Evolutionary conservation across 1,140 invertebrate species (phyloP), one percentile per base, ranked within the genome.

Genomic region (Drosophila azteca): DNA sequence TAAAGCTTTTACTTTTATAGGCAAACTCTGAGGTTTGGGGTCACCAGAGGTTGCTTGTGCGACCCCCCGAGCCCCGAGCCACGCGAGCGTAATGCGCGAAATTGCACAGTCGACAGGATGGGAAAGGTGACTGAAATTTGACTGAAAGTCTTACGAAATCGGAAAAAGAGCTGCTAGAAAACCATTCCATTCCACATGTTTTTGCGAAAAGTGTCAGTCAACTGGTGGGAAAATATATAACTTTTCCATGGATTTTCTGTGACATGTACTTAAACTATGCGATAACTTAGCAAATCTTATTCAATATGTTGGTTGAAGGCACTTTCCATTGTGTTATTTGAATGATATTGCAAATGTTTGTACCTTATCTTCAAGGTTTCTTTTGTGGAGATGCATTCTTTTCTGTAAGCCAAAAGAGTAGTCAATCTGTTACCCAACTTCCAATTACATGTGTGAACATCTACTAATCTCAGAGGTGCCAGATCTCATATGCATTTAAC

Each of bases 1-100:
- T 13, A 35, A 72, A 79, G 73, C 62, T 85, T 81, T 87, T 87
- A 85, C 82, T 87, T 85, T 85, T 84, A 62, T 58, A 29, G 55
- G 49, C 20, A 74, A 74, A 74, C 71, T 74, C 53, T 49, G 51
- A 24, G 48, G 24, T 13, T 5, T 15, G 41, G 68, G 53, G 57
- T 53, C 45, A 72, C 2, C 9, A n/a, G 39, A 31, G 60, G 46
- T 74, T 50, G 26, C 35, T 24, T 24, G 22, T 11, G 35, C 0
- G 17, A 20, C 17, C 17, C 17, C 1, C 4, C 0, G 17, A 20
- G 0, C 17, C 17, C 1, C 4, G 17, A 20, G 11, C 1, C 11
- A 9, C 31, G 3, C 31, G 31, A 39, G 35, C 35, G 35, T 13
- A 39, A 39, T 39, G 35, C 35, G 35, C 35, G 35, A 39, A 6